Evolutionary conservation across 1,140 invertebrate species (phyloP), one percentile per base, ranked within the genome.

Genomic region (Drosophila pandora): DNA sequence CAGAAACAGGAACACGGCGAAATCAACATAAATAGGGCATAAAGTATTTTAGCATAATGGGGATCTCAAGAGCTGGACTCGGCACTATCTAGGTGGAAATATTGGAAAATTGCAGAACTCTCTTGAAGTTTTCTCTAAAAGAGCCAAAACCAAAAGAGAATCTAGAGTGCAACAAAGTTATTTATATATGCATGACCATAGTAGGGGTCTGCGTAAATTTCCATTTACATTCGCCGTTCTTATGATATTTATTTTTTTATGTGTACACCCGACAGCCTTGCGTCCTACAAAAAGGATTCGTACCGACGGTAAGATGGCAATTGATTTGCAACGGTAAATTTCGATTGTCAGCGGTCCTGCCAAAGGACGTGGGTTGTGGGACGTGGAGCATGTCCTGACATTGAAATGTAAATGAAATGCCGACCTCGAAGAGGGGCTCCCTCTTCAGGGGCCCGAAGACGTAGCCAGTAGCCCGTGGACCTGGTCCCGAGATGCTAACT

Each of bases 241-340:
- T 34, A 37, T 37, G 34, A 2, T n/a, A n/a, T 37, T 37, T 37
- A 37, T 43, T 43, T 17, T 21, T 13, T 43, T 43, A 17, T 43
- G 41, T 43, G 41, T 43, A 43, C 13, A 17, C 34, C 10, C 10
- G 34, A 37, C 10, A 0, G 34, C 10, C 34, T 37, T 37, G 23
- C 10, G 47, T 28, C 28, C 53, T 45, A 22, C 68, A 68, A 52
- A 68, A 52, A 43, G 17, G n/a, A 17, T 43, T 73, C 53, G 45
- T 52, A 41, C 71, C 41, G 60, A 43, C 41, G 32, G 65, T 53
- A 80, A 80, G 64, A 73, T 81, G 80, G 62, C 78, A 85, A 87
- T 90, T 90, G 87, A 90, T 90, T 90, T 90, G 78, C 76, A 79
- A 83, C 79, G 76, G 71, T 74, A 79, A 90, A 85, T 87, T 77